These are phyloP conservation scores for Lycaon pictus DNA, from an alignment of 2,113 vertebrate genomes.

Conservation along the genomic window DNA sequence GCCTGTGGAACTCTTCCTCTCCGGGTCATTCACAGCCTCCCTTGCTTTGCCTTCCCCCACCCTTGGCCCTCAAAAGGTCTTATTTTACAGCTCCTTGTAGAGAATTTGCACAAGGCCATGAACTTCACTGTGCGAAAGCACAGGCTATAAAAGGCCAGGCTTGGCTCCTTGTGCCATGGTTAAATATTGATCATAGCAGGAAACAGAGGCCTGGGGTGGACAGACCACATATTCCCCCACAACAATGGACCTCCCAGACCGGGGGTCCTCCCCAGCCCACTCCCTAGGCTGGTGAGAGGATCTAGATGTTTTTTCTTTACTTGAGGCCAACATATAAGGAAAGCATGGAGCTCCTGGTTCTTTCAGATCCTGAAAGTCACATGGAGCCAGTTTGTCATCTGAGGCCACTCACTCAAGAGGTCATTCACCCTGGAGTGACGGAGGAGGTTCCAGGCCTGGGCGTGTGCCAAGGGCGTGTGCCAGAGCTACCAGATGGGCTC, in stretches of 20 bases:
- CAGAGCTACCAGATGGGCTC: slow-evolving; percentile 66
- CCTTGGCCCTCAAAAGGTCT: background rate
- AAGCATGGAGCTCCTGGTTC: too few species aligned
- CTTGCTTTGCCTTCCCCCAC: background rate
- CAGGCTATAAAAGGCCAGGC: slow-evolving; percentile 50
- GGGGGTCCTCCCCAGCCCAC: background rate
- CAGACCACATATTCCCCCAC: background rate
- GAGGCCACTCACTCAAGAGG: slow-evolving; percentile 75
- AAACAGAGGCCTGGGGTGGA: background rate
- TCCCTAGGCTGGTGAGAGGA: background rate
- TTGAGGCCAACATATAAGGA: background rate
- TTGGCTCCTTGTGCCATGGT: slow-evolving; percentile 53
- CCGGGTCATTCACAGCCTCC: background rate
- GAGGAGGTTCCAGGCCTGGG: slow-evolving; percentile 68
- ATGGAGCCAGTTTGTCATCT: background rate
- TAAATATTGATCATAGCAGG: slow-evolving; percentile 76
- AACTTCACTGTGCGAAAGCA: slow-evolving; percentile 44
- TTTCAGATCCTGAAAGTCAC: slow-evolving; percentile 27
- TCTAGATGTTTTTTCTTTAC: background rate
- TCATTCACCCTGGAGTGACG: slow-evolving; percentile 79
- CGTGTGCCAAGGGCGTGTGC: slow-evolving; percentile 47
- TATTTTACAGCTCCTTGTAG: slow-evolving; percentile 53
- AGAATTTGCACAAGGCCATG: background rate
- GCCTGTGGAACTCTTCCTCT: background rate
- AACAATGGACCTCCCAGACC: accelerated